Base-by-base conservation (phyloP, 2,113 vertebrate species). In the Panthera leo region DNA sequence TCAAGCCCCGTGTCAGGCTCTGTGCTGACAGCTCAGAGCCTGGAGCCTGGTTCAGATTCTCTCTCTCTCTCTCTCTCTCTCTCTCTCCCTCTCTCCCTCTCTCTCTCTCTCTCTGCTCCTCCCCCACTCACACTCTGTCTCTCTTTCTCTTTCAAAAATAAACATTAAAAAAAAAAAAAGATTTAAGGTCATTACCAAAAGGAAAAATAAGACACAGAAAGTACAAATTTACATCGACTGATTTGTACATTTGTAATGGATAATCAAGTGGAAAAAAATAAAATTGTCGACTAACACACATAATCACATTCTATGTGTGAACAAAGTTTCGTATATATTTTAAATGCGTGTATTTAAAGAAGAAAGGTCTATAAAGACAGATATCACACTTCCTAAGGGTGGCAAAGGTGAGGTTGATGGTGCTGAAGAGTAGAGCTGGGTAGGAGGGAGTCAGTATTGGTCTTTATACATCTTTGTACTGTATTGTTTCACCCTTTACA, bases 301-400 rank as follows among this genome's bases (percentile, higher is more conserved):
- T 9, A 42, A 61, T 27, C 45, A 11, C 19, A 5, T 87, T 83
- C 25, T 68, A 25, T 68, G 31, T 19, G 27, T 94, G n/a, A 75
- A 82, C 9, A 7, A 29, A 73, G 10, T 76, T 94, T 10, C 27
- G 11, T 25, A 67, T 16, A 4, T 45, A n/a, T 85, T 34, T 84
- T 68, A 36, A 61, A 45, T 75, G 31, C 5, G 0, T 76, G 36
- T 78, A 18, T 87, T 83, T 76, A 27, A 58, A 61, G 34, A 6
- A 53, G 29, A 85, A 89, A 45, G 14, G 29, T 1, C 19, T 45
- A 12, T 29, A n/a, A 78, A 11, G 13, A 8, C 11, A 1, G 16
- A 3, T n/a, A 4, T 18, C 39, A 51, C 6, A n/a, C 48, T 45
- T 51, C 9, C 9, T 0, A 10, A 21, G 27, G 21, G 10, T 1